Evolutionary conservation across 2,888 invertebrate genomes (phyloP).

Genomic region (Andrena chrysosceles): DNA sequence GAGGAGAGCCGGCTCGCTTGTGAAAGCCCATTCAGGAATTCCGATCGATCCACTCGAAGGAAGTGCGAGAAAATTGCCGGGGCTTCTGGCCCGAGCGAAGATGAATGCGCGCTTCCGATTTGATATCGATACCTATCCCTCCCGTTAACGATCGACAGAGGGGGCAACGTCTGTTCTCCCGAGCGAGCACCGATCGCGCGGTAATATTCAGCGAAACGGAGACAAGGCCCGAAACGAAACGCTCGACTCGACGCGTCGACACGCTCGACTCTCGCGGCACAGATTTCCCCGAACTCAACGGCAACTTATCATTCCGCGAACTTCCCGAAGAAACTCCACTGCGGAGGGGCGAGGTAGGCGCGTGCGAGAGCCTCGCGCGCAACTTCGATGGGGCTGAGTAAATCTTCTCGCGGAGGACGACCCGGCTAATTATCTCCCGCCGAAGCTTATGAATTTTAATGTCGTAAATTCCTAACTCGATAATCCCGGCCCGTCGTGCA

Average conservation of each 20-base stretch:
- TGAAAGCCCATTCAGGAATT: conserved; percentile 53
- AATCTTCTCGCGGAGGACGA: conserved; percentile 36
- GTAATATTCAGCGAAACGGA: neutral
- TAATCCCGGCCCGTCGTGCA: conserved; percentile 63
- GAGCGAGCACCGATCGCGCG: too few relatives aligned
- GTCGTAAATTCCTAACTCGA: conserved; percentile 66
- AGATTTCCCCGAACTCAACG: neutral
- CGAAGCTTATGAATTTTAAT: conserved; percentile 69
- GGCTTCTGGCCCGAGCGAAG: conserved; percentile 24
- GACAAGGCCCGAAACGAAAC: neutral
- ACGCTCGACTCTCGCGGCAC: conserved; percentile 4
- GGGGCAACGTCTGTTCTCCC: neutral
- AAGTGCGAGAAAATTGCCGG: conserved; percentile 41
- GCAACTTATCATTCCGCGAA: neutral
- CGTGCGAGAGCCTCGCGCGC: neutral
- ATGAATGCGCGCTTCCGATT: conserved; percentile 36
- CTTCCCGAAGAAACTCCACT: neutral
- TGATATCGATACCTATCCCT: conserved; percentile 8
- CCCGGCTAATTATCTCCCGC: conserved; percentile 57
- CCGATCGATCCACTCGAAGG: conserved; percentile 49
- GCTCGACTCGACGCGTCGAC: neutral
- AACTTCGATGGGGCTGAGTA: conserved; percentile 19
- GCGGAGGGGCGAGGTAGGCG: neutral
- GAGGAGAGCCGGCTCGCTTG: conserved; percentile 26
- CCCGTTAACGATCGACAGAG: conserved; percentile 1